A percentile compares a stretch with the other conserved stretches of the same genome.
Conservation (phyloP, 2,797 vertebrate species). For the Sus cebifrons region DNA sequence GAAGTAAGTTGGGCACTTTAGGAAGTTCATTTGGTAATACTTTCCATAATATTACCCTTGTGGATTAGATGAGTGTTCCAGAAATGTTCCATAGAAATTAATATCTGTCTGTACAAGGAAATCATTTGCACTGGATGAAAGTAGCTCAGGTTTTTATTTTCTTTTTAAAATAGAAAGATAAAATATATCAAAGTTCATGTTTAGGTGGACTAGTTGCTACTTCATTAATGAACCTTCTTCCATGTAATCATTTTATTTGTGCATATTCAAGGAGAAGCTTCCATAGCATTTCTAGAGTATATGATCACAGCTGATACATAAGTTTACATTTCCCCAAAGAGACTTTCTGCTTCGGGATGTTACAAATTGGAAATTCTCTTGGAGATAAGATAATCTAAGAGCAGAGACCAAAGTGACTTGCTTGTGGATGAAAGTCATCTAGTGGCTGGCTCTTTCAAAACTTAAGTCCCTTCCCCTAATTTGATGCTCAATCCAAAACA, state of each 20-base stretch:
- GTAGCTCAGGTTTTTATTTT: not conserved
- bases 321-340: constrained; percentile 32
- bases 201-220: not conserved
- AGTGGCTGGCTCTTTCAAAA: not conserved
- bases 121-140: not conserved
- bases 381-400: not conserved
- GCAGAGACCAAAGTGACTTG: not conserved
- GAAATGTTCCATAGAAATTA: not conserved
- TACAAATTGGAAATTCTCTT: not conserved
- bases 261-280: not conserved
- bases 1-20: not conserved
- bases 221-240: not conserved
- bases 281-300: not conserved
- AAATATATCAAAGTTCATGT: not conserved
- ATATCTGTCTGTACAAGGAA: not conserved
- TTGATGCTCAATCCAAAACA: not conserved
- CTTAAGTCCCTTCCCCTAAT: not conserved
- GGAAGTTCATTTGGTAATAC: not conserved
- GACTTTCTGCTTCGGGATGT: not conserved
- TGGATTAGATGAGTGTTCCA: not conserved
- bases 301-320: not conserved
- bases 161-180: not conserved
- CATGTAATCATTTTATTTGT: not conserved
- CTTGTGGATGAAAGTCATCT: not conserved
- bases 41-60: constrained; percentile 23